Base-by-base conservation (phyloP, 2,797 vertebrate species). In the Rhinoraja longicauda region DNA sequence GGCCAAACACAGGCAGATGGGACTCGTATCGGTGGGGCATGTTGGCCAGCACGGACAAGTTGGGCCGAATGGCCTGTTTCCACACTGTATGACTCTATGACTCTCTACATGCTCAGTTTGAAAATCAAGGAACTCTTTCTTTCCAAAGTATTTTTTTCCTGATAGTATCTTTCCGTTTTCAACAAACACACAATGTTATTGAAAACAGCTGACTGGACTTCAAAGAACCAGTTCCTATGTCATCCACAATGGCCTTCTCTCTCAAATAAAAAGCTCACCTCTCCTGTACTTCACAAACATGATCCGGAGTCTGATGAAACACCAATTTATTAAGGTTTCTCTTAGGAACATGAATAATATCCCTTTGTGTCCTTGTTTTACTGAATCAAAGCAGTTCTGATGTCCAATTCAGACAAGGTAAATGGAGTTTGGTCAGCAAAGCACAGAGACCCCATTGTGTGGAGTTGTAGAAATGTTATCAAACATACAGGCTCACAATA, bases 311-410 rank as follows among this genome's bases (percentile, higher is more conserved):
- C 84, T 73, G 90, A 91, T 91, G 70, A 72, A 91, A 91, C 13
- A 4, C 36, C 15, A 45, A 91, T 91, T 73, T 91, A 72, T 91
- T 90, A 73, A 72, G 39, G 45, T 91, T 91, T 73, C 36, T 13
- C 24, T 91, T 29, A 91, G 90, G 90, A 73, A 91, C 72, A 26
- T 72, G 90, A 91, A 91, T 91, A 91, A 91, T 91, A 39, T 45
- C 36, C 10, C 90, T 91, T 91, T 91, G 90, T 91, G 39, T 53
- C 91, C 73, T 73, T 29, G 64, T 88, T 64, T 64, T 15, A 73
- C 90, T 21, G 36, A 45, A 73, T 72, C 90, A 73, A 91, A 91
- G 67, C 90, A 91, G 90, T 91, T 45, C 53, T 91, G 90, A 91
- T 91, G 90, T 91, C 19, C 24, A 39, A 73, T 91, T 45, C 67